phyloP scores from a whole-genome alignment of 2,888 invertebrate species.

The Macrophya annulata region DNA sequence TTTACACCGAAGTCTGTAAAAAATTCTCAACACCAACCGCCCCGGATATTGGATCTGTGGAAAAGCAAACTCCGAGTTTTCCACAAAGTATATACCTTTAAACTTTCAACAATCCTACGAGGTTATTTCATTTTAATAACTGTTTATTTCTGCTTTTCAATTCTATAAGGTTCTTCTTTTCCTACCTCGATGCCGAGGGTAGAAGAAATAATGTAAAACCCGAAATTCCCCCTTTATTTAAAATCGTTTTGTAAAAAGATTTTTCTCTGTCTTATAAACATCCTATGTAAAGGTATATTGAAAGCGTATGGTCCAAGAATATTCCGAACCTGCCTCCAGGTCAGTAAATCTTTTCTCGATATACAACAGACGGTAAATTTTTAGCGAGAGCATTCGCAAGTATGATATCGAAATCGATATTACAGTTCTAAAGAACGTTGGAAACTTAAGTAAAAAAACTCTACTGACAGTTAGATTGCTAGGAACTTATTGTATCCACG shows the following conservation, averaged over 20 bases:
- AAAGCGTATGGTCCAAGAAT: background rate
- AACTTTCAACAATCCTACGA: conserved; percentile 1
- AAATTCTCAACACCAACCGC: background rate
- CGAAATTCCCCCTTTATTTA: background rate
- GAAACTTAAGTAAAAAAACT: conserved; percentile 1
- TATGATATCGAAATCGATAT: conserved; percentile 13
- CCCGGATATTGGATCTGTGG: background rate
- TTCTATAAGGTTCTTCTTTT: background rate
- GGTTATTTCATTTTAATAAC: conserved; percentile 25
- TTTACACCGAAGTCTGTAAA: background rate
- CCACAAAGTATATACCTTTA: background rate
- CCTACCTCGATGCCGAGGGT: background rate
- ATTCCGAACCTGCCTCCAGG: background rate
- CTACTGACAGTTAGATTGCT: background rate
- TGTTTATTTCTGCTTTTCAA: conserved; percentile 21
- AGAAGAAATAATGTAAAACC: background rate
- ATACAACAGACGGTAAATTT: background rate
- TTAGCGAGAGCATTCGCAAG: background rate
- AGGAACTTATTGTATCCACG: background rate
- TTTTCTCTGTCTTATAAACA: background rate
- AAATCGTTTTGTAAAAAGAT: background rate
- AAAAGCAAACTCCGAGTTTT: conserved; percentile 18
- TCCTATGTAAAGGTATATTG: background rate
- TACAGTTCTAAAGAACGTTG: conserved; percentile 21
- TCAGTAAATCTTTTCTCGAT: conserved; percentile 31